These are phyloP conservation scores for Coreoperca whiteheadi DNA, from an alignment of 2,113 vertebrate species.

Conservation along the genomic window DNA sequence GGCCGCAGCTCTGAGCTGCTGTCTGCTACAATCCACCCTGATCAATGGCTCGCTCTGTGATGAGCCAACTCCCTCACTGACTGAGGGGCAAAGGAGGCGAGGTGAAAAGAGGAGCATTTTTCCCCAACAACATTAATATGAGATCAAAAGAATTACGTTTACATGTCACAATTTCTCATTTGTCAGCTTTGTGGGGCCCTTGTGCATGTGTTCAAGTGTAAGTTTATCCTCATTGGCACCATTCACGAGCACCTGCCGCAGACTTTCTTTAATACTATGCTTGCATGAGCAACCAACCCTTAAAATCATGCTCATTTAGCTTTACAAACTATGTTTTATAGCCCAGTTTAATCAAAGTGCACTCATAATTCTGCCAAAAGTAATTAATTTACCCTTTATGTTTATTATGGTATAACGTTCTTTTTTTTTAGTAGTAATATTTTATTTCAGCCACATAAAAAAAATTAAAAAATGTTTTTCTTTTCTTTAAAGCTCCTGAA, in stretches of 20 bases:
- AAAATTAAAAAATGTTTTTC: too few relatives aligned
- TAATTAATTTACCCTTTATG: not conserved
- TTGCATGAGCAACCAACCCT: not conserved
- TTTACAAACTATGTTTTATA: constrained; percentile 10
- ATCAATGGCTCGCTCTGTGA: constrained; percentile 74
- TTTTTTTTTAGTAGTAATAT: too few relatives aligned
- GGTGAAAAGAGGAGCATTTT: constrained; percentile 44
- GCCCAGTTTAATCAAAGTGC: not conserved
- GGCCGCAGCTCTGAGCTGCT: constrained; percentile 63
- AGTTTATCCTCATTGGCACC: not conserved
- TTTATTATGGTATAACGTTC: not conserved
- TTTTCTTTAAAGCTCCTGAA: too few relatives aligned
- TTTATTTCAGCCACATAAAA: too few relatives aligned
- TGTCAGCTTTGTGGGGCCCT: not conserved
- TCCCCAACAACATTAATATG: constrained; percentile 41
- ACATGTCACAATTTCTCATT: constrained; percentile 22
- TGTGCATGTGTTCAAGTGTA: not conserved
- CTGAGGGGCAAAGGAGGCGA: constrained; percentile 41
- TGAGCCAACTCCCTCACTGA: constrained; percentile 55
- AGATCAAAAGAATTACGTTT: constrained; percentile 54
- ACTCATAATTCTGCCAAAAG: not conserved
- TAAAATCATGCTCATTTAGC: constrained; percentile 5
- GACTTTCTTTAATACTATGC: not conserved
- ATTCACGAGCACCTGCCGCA: not conserved
- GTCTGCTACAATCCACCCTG: constrained; percentile 79